phyloP scores from a whole-genome alignment of 2,113 vertebrate genomes.

The Erinaceus europaeus region DNA sequence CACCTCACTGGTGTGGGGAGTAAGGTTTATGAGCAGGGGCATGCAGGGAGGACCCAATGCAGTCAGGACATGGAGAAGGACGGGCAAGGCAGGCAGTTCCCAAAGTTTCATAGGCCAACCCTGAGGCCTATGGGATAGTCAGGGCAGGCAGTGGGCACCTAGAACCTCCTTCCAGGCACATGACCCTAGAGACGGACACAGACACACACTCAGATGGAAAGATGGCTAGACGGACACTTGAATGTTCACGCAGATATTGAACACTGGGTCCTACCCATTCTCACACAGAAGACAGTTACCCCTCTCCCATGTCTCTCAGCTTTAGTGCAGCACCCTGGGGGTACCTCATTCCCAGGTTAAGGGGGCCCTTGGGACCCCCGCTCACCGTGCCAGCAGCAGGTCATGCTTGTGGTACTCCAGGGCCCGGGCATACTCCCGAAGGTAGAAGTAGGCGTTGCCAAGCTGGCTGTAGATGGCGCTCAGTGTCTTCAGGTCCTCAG shows the following conservation, averaged over 20 bases:
- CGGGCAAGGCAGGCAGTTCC: neutral
- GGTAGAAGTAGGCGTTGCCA: conserved; percentile 98
- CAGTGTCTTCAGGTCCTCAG: conserved; percentile 96
- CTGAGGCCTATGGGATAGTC: too few species aligned
- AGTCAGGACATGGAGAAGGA: neutral
- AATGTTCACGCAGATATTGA: too few species aligned
- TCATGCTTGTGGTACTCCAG: conserved; percentile 95
- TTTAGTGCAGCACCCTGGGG: neutral
- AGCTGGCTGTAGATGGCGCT: conserved; percentile 99
- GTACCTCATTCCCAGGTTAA: fast-evolving
- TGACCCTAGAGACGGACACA: neutral
- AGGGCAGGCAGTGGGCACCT: too few species aligned
- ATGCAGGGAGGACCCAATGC: neutral
- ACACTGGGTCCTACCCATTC: too few species aligned
- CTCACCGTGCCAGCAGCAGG: conserved; percentile 95
- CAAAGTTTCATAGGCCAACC: too few species aligned
- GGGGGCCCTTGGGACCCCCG: fast-evolving
- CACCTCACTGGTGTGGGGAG: too few species aligned
- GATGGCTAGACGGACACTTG: too few species aligned
- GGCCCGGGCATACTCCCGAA: conserved; percentile 95
- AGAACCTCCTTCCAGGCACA: neutral
- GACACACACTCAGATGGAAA: neutral
- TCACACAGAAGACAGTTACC: too few species aligned
- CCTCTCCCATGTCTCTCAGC: too few species aligned
- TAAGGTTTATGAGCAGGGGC: too few species aligned